phyloP scores from a whole-genome alignment of 1,140 invertebrate genomes.

The Bombus ignitus region DNA sequence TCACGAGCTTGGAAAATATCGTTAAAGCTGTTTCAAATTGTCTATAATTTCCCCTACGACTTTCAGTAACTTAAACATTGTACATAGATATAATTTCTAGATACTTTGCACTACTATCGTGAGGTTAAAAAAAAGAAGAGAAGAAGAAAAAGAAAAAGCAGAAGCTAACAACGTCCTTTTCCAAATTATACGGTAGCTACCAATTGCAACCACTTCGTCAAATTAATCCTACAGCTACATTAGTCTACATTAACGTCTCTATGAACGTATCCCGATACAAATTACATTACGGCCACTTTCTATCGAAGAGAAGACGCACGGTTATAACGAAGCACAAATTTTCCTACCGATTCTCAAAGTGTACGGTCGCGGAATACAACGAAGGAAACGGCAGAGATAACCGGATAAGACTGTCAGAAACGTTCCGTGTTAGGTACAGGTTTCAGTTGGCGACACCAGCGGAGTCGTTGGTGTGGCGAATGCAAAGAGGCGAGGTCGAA shows the following conservation, averaged over 20 bases:
- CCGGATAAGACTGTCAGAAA: conserved; percentile 60
- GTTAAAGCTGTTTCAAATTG: background rate
- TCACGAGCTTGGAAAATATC: background rate
- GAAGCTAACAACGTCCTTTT: background rate
- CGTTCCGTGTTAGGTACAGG: conserved; percentile 16
- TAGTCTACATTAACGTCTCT: background rate
- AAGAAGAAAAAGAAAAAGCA: background rate
- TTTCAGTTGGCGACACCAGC: conserved; percentile 42
- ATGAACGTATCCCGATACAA: background rate
- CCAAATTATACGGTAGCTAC: background rate
- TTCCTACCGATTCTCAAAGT: background rate
- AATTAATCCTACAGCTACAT: background rate
- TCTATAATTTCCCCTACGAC: background rate
- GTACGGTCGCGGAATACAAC: background rate
- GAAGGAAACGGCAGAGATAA: conserved; percentile 42
- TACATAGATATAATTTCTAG: background rate
- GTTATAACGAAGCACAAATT: background rate
- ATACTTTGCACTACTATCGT: too few species aligned
- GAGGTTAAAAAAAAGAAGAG: too few species aligned
- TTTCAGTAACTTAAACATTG: background rate
- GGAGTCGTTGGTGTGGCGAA: conserved; percentile 52
- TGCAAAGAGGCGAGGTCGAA: conserved; percentile 77
- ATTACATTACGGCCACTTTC: background rate
- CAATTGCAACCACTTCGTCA: background rate
- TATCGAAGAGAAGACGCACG: background rate